These are phyloP conservation scores for Polyommatus icarus DNA, from an alignment of 2,888 invertebrate genomes.

Conservation along the genomic window DNA sequence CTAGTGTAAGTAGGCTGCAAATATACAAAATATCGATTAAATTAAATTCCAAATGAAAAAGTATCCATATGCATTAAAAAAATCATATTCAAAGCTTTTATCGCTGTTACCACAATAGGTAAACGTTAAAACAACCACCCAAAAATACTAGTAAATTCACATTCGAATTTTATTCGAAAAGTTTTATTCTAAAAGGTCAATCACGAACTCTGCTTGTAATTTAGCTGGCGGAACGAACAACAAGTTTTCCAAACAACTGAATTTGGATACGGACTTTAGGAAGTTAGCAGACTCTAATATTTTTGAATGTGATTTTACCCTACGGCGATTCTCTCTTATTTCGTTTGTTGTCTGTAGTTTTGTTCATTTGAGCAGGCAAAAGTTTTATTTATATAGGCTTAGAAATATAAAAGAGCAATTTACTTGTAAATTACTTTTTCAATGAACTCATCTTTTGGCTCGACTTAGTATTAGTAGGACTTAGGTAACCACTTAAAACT, in stretches of 20 bases:
- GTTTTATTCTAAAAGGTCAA: neutral
- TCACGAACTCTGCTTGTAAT: conserved; percentile 3
- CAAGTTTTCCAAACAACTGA: conserved; percentile 3
- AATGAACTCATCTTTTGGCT: neutral
- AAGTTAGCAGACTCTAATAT: conserved; percentile 1
- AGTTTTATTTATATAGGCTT: neutral
- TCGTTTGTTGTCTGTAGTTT: neutral
- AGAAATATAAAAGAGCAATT: neutral
- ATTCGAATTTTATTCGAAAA: neutral
- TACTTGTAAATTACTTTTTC: neutral
- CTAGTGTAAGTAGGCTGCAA: no score
- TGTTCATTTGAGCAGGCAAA: neutral
- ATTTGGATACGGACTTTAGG: neutral
- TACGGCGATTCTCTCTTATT: neutral
- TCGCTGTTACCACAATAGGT: neutral
- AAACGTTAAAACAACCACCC: neutral
- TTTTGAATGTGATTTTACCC: neutral
- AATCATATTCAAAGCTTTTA: neutral
- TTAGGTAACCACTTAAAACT: no score
- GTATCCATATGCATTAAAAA: neutral
- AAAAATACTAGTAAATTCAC: neutral
- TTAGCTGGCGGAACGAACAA: neutral
- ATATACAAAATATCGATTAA: neutral
- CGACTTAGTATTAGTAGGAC: no score
- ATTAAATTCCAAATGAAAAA: neutral